A percentile compares a stretch with the other conserved stretches of the same genome.
These are phyloP conservation scores for Melinopterus prodromus DNA, from an alignment of 2,888 invertebrate species.

Conservation along the genomic window DNA sequence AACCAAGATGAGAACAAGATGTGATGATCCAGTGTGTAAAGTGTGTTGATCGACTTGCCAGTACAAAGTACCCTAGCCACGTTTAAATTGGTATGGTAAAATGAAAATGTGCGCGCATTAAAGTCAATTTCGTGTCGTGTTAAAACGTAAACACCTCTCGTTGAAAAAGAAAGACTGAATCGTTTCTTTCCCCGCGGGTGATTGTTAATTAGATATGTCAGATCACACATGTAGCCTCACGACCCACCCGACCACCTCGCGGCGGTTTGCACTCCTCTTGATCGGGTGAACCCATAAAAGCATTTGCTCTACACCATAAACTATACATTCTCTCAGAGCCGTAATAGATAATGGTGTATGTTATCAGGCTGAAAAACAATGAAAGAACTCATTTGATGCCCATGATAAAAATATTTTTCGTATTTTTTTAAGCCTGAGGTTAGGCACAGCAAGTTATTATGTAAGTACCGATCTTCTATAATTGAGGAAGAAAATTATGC, in stretches of 20 bases:
- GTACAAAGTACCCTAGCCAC: background rate
- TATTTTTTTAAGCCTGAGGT: too few species aligned
- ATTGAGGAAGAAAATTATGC: too few species aligned
- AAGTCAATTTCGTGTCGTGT: slow-evolving; percentile 41
- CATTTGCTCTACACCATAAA: background rate
- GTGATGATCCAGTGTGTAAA: too few species aligned
- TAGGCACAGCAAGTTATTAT: too few species aligned
- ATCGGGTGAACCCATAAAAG: background rate
- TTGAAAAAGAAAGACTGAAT: slow-evolving; percentile 38
- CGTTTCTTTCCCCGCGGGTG: slow-evolving; percentile 43
- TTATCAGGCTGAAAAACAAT: too few species aligned
- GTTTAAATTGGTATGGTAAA: background rate
- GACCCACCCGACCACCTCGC: slow-evolving; percentile 33
- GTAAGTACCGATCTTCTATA: too few species aligned
- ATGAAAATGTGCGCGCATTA: slow-evolving; percentile 42
- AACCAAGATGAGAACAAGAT: background rate
- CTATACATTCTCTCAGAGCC: background rate
- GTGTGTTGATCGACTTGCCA: too few species aligned
- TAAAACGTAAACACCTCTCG: slow-evolving; percentile 42
- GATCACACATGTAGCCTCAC: slow-evolving; percentile 46
- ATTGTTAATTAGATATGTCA: slow-evolving; percentile 49
- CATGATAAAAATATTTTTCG: too few species aligned
- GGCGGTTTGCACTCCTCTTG: slow-evolving; percentile 24
- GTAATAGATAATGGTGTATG: background rate
- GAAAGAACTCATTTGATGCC: too few species aligned